Evolutionary conservation across 1,140 invertebrate genomes (phyloP).

Genomic region (Fopius arisanus): DNA sequence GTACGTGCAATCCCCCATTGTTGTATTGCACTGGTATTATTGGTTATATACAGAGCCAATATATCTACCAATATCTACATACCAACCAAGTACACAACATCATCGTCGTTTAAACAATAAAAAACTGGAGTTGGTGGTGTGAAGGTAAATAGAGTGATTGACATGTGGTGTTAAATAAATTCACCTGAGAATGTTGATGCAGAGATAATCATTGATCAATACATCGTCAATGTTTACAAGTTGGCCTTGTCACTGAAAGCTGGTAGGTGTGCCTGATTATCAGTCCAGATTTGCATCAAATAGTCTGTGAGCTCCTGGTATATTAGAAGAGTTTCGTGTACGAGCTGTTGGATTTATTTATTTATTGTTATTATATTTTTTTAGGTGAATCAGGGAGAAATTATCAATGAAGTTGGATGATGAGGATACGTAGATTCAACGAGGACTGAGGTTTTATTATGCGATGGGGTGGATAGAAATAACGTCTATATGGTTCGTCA

Average conservation of each 20-base stretch:
- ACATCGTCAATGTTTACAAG: conserved; percentile 3
- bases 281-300: background rate
- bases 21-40: background rate
- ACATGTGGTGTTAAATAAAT: background rate
- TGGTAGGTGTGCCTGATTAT: background rate
- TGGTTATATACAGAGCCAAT: background rate
- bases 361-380: too few species aligned
- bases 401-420: conserved; percentile 32
- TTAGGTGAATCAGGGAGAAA: background rate
- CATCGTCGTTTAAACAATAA: background rate
- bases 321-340: background rate
- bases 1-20: background rate
- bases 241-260: conserved; percentile 8
- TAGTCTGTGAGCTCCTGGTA: background rate
- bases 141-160: background rate
- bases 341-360: background rate
- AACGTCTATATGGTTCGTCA: conserved; percentile 54
- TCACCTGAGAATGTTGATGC: background rate
- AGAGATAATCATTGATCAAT: background rate
- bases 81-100: background rate
- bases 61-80: background rate
- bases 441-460: conserved; percentile 43
- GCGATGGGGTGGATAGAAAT: conserved; percentile 58
- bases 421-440: conserved; percentile 38
- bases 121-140: background rate